phyloP scores from a whole-genome alignment of 2,888 invertebrate genomes.

The Folsomia candida region DNA sequence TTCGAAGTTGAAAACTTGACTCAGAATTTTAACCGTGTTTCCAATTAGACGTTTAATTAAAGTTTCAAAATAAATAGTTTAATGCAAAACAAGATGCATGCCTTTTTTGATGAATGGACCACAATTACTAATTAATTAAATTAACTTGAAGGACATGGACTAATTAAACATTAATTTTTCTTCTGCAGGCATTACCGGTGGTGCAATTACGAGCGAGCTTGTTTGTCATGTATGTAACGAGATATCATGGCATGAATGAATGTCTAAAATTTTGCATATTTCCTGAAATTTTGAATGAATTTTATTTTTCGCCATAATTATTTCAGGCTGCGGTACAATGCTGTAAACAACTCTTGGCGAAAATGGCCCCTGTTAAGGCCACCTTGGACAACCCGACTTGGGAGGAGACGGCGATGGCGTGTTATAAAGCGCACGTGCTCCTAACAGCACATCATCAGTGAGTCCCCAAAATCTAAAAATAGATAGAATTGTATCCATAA shows the following conservation, averaged over 20 bases:
- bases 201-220: constrained; percentile 53
- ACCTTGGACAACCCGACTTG: constrained; percentile 52
- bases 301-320: not conserved
- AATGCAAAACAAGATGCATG: too few relatives aligned
- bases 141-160: too few relatives aligned
- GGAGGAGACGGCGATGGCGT: constrained; percentile 53
- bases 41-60: too few relatives aligned
- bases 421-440: constrained; percentile 52
- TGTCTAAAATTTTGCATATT: not conserved
- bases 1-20: too few relatives aligned
- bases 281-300: not conserved
- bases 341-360: constrained; percentile 52
- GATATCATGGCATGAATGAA: too few relatives aligned
- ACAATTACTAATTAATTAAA: too few relatives aligned
- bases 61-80: too few relatives aligned
- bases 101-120: too few relatives aligned
- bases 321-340: constrained; percentile 52
- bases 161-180: too few relatives aligned
- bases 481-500: too few relatives aligned
- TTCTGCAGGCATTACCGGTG: constrained; percentile 52
- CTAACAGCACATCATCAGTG: constrained; percentile 51
- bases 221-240: constrained; percentile 52
- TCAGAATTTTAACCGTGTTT: too few relatives aligned
- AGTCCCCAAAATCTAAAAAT: too few relatives aligned
- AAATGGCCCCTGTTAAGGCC: constrained; percentile 53